Conservation (phyloP, 2,113 vertebrate genomes). For the Anhinga rufa region DNA sequence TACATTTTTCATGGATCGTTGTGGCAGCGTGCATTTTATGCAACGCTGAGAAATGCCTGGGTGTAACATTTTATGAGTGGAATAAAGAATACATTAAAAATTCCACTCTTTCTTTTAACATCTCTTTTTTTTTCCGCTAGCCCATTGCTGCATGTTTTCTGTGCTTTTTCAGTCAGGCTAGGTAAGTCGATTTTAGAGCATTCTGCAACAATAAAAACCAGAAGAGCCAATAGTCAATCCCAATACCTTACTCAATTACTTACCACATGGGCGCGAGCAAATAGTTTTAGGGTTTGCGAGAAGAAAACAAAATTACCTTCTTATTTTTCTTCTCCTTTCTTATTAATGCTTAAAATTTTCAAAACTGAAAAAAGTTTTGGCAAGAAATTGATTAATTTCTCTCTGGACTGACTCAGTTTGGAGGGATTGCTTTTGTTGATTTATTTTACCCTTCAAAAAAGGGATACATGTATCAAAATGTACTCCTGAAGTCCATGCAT, state of each 20-base stretch:
- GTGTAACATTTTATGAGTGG: background rate
- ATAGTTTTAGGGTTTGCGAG: background rate
- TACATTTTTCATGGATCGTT: background rate
- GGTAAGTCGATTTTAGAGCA: background rate
- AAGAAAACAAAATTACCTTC: background rate
- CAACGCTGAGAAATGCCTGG: background rate
- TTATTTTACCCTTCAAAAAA: background rate
- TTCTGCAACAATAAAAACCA: background rate
- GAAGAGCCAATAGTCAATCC: background rate
- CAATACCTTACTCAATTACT: background rate
- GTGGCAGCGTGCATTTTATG: background rate
- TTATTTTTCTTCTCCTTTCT: background rate
- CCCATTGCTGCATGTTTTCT: background rate
- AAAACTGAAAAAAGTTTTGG: background rate
- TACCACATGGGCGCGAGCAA: accelerated
- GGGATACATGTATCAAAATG: background rate
- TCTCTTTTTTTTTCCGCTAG: background rate
- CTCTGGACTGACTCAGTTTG: background rate
- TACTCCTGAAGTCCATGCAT: background rate
- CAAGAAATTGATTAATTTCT: background rate
- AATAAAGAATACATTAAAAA: background rate
- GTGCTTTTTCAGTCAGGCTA: background rate
- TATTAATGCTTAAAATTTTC: background rate
- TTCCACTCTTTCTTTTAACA: background rate
- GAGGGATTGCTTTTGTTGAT: background rate